Evolutionary conservation across 2,888 invertebrate species (phyloP).

Genomic region (Leistus spinibarbis): DNA sequence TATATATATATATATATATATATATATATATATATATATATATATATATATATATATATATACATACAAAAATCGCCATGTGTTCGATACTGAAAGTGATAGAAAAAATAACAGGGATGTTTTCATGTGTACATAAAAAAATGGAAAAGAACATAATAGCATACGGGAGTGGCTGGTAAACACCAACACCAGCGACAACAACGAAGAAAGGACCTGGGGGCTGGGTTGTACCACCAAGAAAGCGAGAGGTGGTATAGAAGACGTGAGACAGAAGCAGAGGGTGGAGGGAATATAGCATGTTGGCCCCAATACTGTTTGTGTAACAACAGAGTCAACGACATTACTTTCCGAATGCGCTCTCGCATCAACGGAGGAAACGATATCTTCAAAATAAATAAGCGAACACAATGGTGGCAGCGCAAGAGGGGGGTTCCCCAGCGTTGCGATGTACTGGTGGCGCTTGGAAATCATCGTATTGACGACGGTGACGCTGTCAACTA

Average conservation of each 20-base stretch:
- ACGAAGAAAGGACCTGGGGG: not conserved
- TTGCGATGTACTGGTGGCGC: not conserved
- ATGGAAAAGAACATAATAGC: constrained; percentile 1
- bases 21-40: too few species aligned
- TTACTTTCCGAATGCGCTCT: constrained; percentile 13
- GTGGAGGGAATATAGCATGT: not conserved
- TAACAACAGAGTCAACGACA: constrained; percentile 22
- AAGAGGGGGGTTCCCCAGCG: too few species aligned
- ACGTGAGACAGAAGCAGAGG: too few species aligned
- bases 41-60: too few species aligned
- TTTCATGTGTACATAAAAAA: not conserved
- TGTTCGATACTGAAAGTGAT: not conserved
- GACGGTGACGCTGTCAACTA: constrained; percentile 8
- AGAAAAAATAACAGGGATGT: not conserved
- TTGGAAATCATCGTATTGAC: not conserved
- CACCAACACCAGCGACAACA: not conserved
- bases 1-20: too few species aligned
- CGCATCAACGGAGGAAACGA: constrained; percentile 13
- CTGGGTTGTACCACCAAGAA: not conserved
- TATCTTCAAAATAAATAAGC: constrained; percentile 30
- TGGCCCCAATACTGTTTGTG: constrained; percentile 22
- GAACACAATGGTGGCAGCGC: not conserved
- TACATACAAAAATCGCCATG: not conserved
- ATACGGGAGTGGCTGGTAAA: constrained; percentile 13
- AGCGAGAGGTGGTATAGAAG: not conserved